phyloP scores from a whole-genome alignment of 2,113 vertebrate species.

The Pao palembangensis region DNA sequence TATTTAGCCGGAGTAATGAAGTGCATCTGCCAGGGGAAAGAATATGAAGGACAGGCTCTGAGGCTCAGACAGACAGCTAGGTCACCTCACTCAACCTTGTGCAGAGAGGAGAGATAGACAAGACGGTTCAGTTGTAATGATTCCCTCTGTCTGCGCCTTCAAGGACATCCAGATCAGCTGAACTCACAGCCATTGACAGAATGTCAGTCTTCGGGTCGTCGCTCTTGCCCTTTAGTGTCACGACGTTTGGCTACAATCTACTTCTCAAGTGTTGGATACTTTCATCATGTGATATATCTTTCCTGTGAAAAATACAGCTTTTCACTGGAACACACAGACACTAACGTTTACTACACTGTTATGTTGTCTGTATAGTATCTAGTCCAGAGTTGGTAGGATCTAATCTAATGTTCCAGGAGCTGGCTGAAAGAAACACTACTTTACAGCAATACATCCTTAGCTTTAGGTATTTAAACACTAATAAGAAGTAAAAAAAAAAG shows the following conservation, averaged over 20 bases:
- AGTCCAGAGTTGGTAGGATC: too few species aligned
- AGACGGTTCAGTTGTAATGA: constrained; percentile 43
- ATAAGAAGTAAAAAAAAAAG: too few species aligned
- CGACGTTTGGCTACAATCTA: constrained; percentile 1
- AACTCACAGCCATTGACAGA: constrained; percentile 23
- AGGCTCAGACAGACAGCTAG: constrained; percentile 51
- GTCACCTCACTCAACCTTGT: constrained; percentile 58
- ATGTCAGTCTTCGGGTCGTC: constrained; percentile 20
- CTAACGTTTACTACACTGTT: too few species aligned
- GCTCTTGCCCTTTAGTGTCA: constrained; percentile 1
- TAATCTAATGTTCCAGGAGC: too few species aligned
- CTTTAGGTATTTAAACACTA: too few species aligned
- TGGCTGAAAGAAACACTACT: too few species aligned
- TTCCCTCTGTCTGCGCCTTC: constrained; percentile 27
- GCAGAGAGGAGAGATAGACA: constrained; percentile 34
- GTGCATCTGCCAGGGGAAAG: constrained; percentile 52
- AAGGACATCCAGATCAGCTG: constrained; percentile 30
- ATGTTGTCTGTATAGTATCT: too few species aligned
- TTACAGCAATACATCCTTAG: too few species aligned
- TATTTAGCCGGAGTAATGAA: constrained; percentile 70
- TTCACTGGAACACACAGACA: too few species aligned
- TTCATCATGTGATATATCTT: too few species aligned
- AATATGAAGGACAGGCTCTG: constrained; percentile 51
- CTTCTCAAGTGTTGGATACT: too few species aligned
- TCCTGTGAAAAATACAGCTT: too few species aligned